These are phyloP conservation scores for Thunnus albacares DNA, from an alignment of 2,797 vertebrate species.

Conservation along the genomic window DNA sequence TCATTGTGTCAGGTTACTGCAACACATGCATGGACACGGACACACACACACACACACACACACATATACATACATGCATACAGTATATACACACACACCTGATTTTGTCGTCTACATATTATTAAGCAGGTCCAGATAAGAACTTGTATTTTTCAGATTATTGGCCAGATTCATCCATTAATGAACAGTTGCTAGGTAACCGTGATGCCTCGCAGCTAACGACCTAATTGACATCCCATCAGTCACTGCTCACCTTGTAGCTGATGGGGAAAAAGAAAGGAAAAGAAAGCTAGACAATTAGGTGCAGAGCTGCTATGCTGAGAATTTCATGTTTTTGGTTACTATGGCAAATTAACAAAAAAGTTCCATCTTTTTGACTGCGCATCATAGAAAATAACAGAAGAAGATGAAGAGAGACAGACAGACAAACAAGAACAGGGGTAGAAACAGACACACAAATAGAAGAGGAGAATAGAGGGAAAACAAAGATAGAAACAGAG, in stretches of 20 bases:
- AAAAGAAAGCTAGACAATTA: neutral
- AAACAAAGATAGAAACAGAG: neutral
- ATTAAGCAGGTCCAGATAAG: constrained; percentile 33
- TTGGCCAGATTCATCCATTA: constrained; percentile 44
- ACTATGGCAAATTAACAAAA: constrained; percentile 3
- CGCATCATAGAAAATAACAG: neutral
- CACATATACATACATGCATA: neutral
- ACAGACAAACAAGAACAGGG: neutral
- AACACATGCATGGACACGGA: neutral
- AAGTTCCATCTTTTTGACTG: neutral
- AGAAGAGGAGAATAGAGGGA: neutral
- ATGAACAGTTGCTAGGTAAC: constrained; percentile 58
- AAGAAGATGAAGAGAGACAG: constrained; percentile 10
- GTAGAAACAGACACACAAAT: neutral
- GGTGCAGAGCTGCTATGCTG: constrained; percentile 11
- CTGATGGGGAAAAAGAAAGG: neutral
- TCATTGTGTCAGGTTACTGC: constrained; percentile 37
- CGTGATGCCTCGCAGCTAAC: constrained; percentile 2
- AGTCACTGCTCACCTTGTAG: constrained; percentile 49
- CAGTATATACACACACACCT: neutral
- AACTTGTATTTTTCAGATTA: constrained; percentile 49
- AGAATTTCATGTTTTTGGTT: neutral
- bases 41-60: constrained; percentile 1
- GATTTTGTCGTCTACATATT: constrained; percentile 22
- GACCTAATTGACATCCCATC: constrained; percentile 50